phyloP scores from a whole-genome alignment of 1,140 invertebrate genomes.

The Lucilia cuprina region DNA sequence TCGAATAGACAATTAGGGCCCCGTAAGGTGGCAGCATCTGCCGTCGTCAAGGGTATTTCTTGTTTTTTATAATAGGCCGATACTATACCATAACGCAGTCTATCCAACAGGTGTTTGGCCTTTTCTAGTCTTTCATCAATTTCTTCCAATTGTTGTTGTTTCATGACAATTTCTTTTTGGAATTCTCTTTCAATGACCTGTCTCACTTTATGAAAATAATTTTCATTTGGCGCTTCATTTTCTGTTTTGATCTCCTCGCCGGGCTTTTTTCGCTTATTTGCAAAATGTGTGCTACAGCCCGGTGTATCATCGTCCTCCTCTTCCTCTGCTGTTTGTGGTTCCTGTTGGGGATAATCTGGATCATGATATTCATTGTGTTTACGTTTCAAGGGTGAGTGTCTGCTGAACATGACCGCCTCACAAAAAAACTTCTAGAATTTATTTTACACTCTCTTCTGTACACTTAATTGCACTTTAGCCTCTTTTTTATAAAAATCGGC shows the following conservation, averaged over 20 bases:
- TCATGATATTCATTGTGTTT: conserved; percentile 58
- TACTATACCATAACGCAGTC: conserved; percentile 74
- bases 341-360: conserved; percentile 45
- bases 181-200: conserved; percentile 66
- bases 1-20: conserved; percentile 45
- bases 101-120: conserved; percentile 72
- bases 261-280: background rate
- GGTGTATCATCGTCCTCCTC: background rate
- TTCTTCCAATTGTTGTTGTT: conserved; percentile 65
- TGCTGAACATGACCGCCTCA: conserved; percentile 12
- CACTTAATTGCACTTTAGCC: background rate
- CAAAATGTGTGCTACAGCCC: background rate
- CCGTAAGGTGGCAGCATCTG: conserved; percentile 63
- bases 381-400: conserved; percentile 49
- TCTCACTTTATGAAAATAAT: background rate
- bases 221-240: background rate
- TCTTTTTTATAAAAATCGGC: background rate
- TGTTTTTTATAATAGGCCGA: conserved; percentile 74
- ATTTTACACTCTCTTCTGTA: background rate
- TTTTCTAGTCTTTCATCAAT: conserved; percentile 70
- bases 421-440: background rate
- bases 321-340: background rate
- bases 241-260: background rate
- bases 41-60: conserved; percentile 64
- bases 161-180: conserved; percentile 65